Evolutionary conservation across 1,140 invertebrate genomes (phyloP).

Genomic region (Drosophila simulans): DNA sequence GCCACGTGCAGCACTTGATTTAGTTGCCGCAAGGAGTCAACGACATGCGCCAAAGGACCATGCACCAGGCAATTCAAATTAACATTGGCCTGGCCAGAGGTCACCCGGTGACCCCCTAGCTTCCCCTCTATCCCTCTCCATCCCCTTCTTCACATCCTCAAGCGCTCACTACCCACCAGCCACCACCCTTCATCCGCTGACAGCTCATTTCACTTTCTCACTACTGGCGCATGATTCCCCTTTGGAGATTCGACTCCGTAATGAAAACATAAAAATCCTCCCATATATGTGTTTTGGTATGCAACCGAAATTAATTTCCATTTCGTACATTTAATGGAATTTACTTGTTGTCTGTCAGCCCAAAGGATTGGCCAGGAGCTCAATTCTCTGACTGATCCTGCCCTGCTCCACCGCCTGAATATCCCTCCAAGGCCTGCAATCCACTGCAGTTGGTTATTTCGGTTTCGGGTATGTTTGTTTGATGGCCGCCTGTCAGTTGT

Average conservation of each 20-base stretch:
- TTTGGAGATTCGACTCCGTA: conserved; percentile 16
- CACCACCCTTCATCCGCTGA: conserved; percentile 5
- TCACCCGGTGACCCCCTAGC: conserved; percentile 10
- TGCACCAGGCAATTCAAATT: conserved; percentile 66
- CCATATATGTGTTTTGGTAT: conserved; percentile 23
- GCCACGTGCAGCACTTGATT: conserved; percentile 73
- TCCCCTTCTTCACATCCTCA: background rate
- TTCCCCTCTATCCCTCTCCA: background rate
- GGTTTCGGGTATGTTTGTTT: conserved; percentile 23
- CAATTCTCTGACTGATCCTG: conserved; percentile 13
- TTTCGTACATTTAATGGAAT: conserved; percentile 74
- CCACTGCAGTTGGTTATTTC: conserved; percentile 35
- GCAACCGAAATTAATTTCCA: conserved; percentile 70
- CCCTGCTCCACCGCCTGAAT: background rate
- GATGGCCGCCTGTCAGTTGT: conserved; percentile 22
- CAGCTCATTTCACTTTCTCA: conserved; percentile 71
- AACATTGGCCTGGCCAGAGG: conserved; percentile 43
- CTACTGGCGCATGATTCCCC: conserved; percentile 25
- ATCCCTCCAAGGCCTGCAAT: conserved; percentile 16
- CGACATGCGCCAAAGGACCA: conserved; percentile 49
- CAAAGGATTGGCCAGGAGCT: conserved; percentile 19
- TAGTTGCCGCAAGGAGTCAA: conserved; percentile 64
- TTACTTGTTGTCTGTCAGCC: conserved; percentile 68
- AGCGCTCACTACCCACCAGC: background rate
- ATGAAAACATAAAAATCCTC: conserved; percentile 49